Conservation (phyloP, 2,113 vertebrate species). For the Halcyon malimbica region DNA sequence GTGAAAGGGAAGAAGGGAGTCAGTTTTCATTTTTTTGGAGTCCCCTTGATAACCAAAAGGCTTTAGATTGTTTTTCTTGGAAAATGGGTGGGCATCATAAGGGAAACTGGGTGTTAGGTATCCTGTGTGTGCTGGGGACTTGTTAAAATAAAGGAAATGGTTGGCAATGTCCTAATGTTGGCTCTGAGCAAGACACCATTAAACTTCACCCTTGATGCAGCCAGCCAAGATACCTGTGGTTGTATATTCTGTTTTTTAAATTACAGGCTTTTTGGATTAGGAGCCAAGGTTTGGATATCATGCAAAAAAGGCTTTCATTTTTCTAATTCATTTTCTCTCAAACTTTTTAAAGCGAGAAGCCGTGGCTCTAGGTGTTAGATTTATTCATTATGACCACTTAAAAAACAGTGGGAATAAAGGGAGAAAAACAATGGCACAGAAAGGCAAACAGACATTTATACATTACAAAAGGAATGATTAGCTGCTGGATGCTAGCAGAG, state of each 20-base stretch:
- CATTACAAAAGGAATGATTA: background rate
- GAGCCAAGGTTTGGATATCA: background rate
- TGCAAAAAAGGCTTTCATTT: background rate
- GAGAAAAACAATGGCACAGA: background rate
- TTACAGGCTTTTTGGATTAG: background rate
- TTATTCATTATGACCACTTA: background rate
- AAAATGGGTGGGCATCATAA: background rate
- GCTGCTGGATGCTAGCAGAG: background rate
- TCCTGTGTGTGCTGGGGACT: background rate
- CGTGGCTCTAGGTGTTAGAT: background rate
- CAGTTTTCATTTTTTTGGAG: background rate
- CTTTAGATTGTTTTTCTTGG: conserved; percentile 32
- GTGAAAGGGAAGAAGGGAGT: background rate
- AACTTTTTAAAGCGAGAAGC: background rate
- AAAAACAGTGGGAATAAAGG: background rate
- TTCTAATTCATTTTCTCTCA: background rate
- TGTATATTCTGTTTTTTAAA: conserved; percentile 1
- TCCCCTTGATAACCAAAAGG: background rate
- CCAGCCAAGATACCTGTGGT: conserved; percentile 35
- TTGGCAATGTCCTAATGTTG: background rate
- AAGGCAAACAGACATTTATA: background rate
- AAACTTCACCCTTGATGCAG: background rate
- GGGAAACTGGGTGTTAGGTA: background rate
- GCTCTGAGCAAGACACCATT: background rate
- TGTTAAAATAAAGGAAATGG: background rate